Evolutionary conservation across 35 echinoderm and acorn worm genomes (phyloP).

Genomic region (Ophioderma brevispina): DNA sequence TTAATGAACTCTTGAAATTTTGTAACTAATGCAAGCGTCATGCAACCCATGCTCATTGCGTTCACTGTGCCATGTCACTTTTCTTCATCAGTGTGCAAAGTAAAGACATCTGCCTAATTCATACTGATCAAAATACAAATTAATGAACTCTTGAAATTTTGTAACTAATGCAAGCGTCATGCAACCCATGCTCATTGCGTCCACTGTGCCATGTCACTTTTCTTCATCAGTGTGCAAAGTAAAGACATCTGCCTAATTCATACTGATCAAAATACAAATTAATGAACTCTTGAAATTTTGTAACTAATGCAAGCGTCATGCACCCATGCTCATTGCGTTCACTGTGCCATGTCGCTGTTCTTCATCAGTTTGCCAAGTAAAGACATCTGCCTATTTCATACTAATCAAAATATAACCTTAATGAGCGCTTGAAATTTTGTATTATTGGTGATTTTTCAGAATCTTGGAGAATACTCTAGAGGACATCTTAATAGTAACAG

Average conservation of each 20-base stretch:
- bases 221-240: not conserved
- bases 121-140: not conserved
- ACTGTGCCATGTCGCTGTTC: not conserved
- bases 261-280: not conserved
- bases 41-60: not conserved
- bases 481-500: too few species aligned
- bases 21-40: not conserved
- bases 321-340: not conserved
- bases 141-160: too few species aligned
- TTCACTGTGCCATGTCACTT: not conserved
- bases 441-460: too few species aligned
- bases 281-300: too few species aligned
- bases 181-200: not conserved
- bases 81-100: not conserved
- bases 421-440: too few species aligned
- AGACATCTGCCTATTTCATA: not conserved
- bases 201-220: not conserved
- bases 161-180: not conserved
- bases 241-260: not conserved
- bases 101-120: not conserved
- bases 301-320: not conserved
- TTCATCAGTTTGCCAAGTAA: not conserved
- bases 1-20: too few species aligned
- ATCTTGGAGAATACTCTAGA: too few species aligned
- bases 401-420: not conserved